Evolutionary conservation across 2,113 vertebrate genomes (phyloP), one percentile per base, ranked within the genome.

Genomic region (Crypturellus undulatus): DNA sequence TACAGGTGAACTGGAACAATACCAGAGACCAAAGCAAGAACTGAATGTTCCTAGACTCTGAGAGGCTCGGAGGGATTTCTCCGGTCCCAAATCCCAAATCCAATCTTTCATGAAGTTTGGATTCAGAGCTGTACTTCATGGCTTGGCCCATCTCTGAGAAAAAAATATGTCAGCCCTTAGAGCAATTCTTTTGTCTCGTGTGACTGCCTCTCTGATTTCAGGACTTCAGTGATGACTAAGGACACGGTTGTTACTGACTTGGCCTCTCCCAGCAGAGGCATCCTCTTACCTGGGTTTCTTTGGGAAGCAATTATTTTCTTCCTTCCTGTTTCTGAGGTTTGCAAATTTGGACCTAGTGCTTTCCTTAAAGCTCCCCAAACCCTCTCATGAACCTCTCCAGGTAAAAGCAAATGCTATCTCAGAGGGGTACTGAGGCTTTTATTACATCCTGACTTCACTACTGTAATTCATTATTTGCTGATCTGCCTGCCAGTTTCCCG

Each of bases 301-400:
- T 83, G 90, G 94, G 92, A 96, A 80, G 89, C 87, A 97, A 92
- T 94, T 96, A 94, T 93, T 96, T 93, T 93, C 89, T 94, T 95
- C 89, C 92, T 85, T 95, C 89, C 92, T 85, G 75, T 93, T 95
- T 95, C 92, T 93, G 81, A 91, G 81, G 86, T 78, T 80, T 91
- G 89, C 88, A 95, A 54, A 94, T 94, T 95, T 93, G 77, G 73
- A 96, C 70, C n/a, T 84, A 56, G 52, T 73, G 88, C 90, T 92
- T 95, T 96, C 85, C 94, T 95, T 87, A 80, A 94, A 87, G 90
- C 93, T 95, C 73, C 69, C 62, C 75, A 65, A 96, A 40, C 79
- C 16, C 94, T 92, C 76, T 59, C 45, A 95, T 77, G 67, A 95
- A 79, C 67, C 36, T 94, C 88, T 90, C 86, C 92, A 95, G 86